Conservation (phyloP, 2,888 invertebrate species). For the Arrhopalites spinosus region DNA sequence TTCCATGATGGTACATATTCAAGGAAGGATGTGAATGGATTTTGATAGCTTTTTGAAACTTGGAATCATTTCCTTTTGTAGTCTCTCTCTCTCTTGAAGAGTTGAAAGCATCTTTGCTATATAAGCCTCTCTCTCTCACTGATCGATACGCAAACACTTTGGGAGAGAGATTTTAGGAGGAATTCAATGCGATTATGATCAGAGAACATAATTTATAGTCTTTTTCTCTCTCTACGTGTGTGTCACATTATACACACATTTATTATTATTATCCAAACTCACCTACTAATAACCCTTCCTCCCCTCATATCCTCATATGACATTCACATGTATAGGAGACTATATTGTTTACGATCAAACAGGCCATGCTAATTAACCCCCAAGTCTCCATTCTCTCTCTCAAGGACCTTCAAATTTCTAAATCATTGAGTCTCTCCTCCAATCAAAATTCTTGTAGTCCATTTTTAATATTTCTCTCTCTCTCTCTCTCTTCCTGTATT, state of each 20-base stretch:
- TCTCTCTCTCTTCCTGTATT: no score
- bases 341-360: not conserved
- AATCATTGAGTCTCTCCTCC: no score
- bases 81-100: not conserved
- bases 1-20: not conserved
- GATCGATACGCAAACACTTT: constrained; percentile 28
- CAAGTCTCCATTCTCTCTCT: not conserved
- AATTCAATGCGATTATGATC: constrained; percentile 36
- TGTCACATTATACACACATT: constrained; percentile 35
- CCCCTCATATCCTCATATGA: not conserved
- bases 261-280: constrained; percentile 23
- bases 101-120: constrained; percentile 37
- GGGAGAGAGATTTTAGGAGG: not conserved
- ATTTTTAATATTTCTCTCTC: no score
- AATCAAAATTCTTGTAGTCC: no score
- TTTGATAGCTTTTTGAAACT: constrained; percentile 36
- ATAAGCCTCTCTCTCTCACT: not conserved
- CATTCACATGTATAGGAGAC: not conserved
- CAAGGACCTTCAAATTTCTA: not conserved
- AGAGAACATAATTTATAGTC: constrained; percentile 37
- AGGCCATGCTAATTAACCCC: not conserved
- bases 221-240: constrained; percentile 27
- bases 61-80: constrained; percentile 10
- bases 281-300: not conserved
- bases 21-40: not conserved